These are phyloP conservation scores for Cydia fagiglandana DNA, from an alignment of 1,140 invertebrate genomes.

Conservation along the genomic window DNA sequence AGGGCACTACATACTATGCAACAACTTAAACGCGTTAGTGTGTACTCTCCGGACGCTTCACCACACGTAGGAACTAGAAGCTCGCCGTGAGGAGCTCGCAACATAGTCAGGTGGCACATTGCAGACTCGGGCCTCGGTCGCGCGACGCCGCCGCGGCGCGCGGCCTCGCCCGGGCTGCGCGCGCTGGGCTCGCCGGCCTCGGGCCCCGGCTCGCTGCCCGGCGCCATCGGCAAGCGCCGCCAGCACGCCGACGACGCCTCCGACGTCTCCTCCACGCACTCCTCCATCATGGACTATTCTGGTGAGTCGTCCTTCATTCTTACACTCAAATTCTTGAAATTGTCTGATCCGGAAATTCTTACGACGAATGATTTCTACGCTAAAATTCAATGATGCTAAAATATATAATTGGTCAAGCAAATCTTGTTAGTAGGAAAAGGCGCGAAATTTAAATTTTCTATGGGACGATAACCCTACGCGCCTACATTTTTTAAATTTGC, in stretches of 20 bases:
- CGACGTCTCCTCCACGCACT: slow-evolving; percentile 89
- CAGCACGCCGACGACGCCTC: slow-evolving; percentile 90
- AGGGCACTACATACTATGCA: no score
- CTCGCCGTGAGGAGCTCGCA: slow-evolving; percentile 59
- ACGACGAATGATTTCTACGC: no score
- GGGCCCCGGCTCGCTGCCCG: slow-evolving; percentile 89
- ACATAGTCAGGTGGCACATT: slow-evolving; percentile 63
- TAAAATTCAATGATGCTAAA: no score
- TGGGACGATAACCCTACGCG: no score
- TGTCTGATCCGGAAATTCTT: no score
- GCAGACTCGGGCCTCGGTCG: slow-evolving; percentile 90
- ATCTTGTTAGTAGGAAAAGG: no score
- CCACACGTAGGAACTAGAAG: neutral
- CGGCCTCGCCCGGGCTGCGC: slow-evolving; percentile 7
- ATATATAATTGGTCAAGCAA: no score
- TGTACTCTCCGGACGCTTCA: neutral
- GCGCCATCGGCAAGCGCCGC: slow-evolving; percentile 88
- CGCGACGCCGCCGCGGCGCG: slow-evolving; percentile 81
- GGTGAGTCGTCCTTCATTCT: slow-evolving; percentile 77
- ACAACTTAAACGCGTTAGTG: no score
- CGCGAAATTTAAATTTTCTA: no score
- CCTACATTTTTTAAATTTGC: no score
- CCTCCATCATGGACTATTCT: slow-evolving; percentile 92
- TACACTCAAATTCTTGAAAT: neutral
- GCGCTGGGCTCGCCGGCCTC: slow-evolving; percentile 83